Conservation (phyloP, 2,797 vertebrate genomes). For the Tragopan temminckii region DNA sequence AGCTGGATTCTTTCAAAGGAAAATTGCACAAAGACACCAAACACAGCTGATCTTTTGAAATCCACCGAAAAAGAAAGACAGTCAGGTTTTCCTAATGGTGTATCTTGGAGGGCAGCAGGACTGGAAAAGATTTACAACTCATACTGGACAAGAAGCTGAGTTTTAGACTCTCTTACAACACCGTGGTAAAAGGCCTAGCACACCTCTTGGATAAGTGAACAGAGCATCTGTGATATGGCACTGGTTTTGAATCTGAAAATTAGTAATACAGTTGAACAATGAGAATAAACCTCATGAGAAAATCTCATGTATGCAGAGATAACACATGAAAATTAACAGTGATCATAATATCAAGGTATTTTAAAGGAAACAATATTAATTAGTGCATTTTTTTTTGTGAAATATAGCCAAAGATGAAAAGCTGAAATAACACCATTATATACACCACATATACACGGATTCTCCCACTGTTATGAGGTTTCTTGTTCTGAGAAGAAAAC, state of each 20-base stretch:
- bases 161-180: background rate
- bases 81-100: background rate
- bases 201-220: background rate
- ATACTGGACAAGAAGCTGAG: background rate
- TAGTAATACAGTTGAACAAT: background rate
- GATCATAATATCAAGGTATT: background rate
- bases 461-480: background rate
- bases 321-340: fast-evolving
- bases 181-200: background rate
- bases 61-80: background rate
- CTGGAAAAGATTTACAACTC: background rate
- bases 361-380: background rate
- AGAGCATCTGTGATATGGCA: background rate
- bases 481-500: background rate
- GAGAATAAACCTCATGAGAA: background rate
- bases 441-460: background rate
- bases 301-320: background rate
- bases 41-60: background rate
- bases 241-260: background rate
- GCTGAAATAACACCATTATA: background rate
- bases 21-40: background rate
- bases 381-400: background rate
- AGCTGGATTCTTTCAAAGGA: background rate
- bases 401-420: background rate
- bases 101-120: background rate